phyloP scores from a whole-genome alignment of 2,888 invertebrate genomes.

The Rhaphigaster nebulosa region DNA sequence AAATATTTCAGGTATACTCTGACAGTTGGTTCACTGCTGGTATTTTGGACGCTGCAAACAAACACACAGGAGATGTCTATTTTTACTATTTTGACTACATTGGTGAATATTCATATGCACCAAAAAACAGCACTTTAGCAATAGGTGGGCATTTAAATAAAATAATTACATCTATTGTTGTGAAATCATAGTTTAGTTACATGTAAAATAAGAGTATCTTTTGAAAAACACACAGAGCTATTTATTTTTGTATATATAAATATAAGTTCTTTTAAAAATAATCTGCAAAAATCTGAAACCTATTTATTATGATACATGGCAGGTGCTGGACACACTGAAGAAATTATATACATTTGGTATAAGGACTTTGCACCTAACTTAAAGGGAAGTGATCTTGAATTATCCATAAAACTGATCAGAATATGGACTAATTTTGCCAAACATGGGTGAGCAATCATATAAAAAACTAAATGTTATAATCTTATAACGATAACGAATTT shows the following conservation, averaged over 20 bases:
- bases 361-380: neutral
- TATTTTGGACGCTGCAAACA: conserved; percentile 1
- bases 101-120: neutral
- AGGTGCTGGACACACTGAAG: conserved; percentile 40
- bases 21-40: conserved; percentile 42
- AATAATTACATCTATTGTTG: neutral
- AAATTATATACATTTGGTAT: conserved; percentile 15
- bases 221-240: too few relatives aligned
- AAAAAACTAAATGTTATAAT: neutral
- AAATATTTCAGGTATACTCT: neutral
- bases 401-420: conserved; percentile 49
- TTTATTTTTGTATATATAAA: neutral
- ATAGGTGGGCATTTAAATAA: conserved; percentile 8
- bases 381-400: neutral
- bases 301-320: neutral
- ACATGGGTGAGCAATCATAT: conserved; percentile 28
- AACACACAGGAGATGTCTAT: conserved; percentile 18
- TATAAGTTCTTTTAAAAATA: neutral
- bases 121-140: neutral
- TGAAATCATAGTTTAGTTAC: neutral
- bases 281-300: neutral
- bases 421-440: conserved; percentile 52
- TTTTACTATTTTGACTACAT: conserved; percentile 38
- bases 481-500: neutral
- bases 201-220: too few relatives aligned